These are phyloP conservation scores for Dryadula phaetusa DNA, from an alignment of 2,888 invertebrate genomes.

Conservation along the genomic window DNA sequence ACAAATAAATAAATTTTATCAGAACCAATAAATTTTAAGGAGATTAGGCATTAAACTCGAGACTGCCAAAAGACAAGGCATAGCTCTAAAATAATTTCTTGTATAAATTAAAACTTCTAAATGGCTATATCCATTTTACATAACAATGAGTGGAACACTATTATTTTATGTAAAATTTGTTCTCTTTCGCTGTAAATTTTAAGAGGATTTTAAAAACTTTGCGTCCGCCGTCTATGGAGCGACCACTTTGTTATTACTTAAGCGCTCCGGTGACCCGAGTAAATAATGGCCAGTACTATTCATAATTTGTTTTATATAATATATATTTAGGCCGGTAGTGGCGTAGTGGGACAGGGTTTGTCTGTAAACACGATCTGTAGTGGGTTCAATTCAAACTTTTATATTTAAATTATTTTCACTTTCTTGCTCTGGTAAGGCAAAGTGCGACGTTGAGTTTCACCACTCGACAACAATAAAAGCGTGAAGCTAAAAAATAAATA, in stretches of 20 bases:
- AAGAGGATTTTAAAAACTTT: constrained; percentile 43
- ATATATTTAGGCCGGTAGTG: too few relatives aligned
- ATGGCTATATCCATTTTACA: constrained; percentile 63
- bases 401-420: too few relatives aligned
- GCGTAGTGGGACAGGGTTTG: too few relatives aligned
- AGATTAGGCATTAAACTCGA: constrained; percentile 35
- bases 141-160: constrained; percentile 58
- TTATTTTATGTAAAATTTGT: constrained; percentile 56
- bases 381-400: too few relatives aligned
- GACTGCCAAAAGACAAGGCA: constrained; percentile 37
- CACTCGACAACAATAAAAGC: too few relatives aligned
- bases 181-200: constrained; percentile 43
- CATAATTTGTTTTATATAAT: not conserved
- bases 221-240: not conserved
- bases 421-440: too few relatives aligned
- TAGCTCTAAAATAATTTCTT: constrained; percentile 55
- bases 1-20: constrained; percentile 20
- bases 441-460: too few relatives aligned
- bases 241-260: constrained; percentile 12
- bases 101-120: constrained; percentile 69
- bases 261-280: constrained; percentile 8
- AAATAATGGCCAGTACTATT: constrained; percentile 13
- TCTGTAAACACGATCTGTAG: too few relatives aligned
- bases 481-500: too few relatives aligned
- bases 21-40: constrained; percentile 30